A percentile compares a stretch with the other conserved stretches of the same genome.
Evolutionary conservation across 1,140 invertebrate species (phyloP).

Genomic region (Belonocnema kinseyi): DNA sequence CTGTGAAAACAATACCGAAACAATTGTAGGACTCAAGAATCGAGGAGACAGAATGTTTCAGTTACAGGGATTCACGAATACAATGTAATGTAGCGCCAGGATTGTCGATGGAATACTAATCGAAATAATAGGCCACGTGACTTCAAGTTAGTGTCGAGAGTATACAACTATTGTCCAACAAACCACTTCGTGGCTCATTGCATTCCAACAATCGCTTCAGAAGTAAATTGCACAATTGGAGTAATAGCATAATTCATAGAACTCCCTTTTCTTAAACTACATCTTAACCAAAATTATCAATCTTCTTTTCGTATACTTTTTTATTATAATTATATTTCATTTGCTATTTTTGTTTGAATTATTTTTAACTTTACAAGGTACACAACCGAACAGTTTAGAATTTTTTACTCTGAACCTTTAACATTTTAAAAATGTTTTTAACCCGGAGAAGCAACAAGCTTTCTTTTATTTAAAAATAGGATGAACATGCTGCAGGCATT

Average conservation of each 20-base stretch:
- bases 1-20: conserved; percentile 6
- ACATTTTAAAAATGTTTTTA: too few relatives aligned
- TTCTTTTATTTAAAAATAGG: too few relatives aligned
- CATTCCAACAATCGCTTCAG: neutral
- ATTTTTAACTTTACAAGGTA: too few relatives aligned
- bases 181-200: conserved; percentile 2
- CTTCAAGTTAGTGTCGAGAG: neutral
- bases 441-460: too few relatives aligned
- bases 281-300: neutral
- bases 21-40: neutral
- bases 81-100: conserved; percentile 55
- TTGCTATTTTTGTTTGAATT: too few relatives aligned
- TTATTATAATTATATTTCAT: too few relatives aligned
- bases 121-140: conserved; percentile 1
- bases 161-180: neutral
- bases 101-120: conserved; percentile 4
- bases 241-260: neutral
- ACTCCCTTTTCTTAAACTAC: neutral
- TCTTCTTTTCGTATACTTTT: neutral
- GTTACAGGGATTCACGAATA: conserved; percentile 38
- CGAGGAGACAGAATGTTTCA: neutral
- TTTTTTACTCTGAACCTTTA: too few relatives aligned
- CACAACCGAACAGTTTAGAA: too few relatives aligned
- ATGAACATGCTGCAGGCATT: too few relatives aligned
- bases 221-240: conserved; percentile 4